These are phyloP conservation scores for Anableps anableps DNA, from an alignment of 2,797 vertebrate species.

Conservation along the genomic window DNA sequence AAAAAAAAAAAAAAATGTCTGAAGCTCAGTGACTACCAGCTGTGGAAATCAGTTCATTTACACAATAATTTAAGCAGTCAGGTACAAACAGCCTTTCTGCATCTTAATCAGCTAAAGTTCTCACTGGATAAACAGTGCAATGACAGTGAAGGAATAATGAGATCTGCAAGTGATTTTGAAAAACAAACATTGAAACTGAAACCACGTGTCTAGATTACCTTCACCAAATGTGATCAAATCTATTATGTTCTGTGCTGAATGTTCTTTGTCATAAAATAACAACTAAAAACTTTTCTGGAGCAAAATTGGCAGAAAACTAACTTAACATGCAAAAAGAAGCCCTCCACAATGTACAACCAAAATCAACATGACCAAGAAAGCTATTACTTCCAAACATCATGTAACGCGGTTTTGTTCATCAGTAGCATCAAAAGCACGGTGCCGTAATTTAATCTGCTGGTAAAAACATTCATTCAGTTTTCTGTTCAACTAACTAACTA, in stretches of 20 bases:
- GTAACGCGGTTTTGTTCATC: neutral
- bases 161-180: neutral
- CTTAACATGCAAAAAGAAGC: neutral
- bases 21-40: constrained; percentile 14
- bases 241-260: neutral
- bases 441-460: neutral
- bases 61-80: constrained; percentile 32
- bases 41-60: constrained; percentile 41
- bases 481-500: too few species aligned
- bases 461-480: neutral
- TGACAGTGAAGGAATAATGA: constrained; percentile 1
- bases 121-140: neutral
- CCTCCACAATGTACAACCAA: too few species aligned
- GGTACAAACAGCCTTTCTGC: constrained; percentile 19
- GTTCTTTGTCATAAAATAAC: neutral
- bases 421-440: neutral
- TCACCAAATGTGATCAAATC: neutral
- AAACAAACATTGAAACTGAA: neutral
- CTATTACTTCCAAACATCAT: neutral
- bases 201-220: too few species aligned
- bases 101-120: constrained; percentile 13
- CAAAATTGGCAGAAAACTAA: neutral
- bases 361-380: neutral
- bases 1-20: neutral
- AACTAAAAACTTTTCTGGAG: neutral